phyloP scores from a whole-genome alignment of 2,797 vertebrate species.

The Manis javanica region DNA sequence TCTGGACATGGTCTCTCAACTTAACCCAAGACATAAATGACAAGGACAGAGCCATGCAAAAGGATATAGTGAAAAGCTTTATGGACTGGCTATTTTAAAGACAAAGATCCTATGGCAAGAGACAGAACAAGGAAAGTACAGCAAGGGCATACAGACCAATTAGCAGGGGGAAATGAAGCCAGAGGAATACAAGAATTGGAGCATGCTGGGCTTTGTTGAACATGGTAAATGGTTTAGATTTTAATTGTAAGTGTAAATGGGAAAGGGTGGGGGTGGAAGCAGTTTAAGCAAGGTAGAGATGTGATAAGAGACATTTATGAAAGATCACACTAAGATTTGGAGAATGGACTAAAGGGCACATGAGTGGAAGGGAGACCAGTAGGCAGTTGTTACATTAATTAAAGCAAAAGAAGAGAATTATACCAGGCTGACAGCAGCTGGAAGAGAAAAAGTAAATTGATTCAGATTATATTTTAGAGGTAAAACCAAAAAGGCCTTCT shows the following conservation, averaged over 20 bases:
- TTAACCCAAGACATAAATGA: conserved; percentile 2
- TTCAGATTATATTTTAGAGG: not conserved
- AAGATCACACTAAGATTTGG: not conserved
- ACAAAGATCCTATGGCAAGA: not conserved
- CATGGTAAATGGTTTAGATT: not conserved
- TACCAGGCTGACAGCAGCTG: not conserved
- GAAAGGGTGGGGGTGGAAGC: not conserved
- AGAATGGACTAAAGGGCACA: not conserved
- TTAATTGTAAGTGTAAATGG: not conserved
- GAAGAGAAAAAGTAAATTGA: not conserved
- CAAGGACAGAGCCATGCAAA: not conserved
- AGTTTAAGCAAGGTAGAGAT: not conserved
- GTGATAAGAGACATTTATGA: not conserved
- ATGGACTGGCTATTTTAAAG: not conserved
- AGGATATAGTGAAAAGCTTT: not conserved
- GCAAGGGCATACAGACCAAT: not conserved
- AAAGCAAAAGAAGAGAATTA: conserved; percentile 7
- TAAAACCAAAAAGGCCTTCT: conserved; percentile 25
- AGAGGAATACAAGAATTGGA: not conserved
- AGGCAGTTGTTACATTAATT: not conserved
- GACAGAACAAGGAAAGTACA: not conserved
- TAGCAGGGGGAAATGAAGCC: not conserved
- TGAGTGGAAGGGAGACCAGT: not conserved
- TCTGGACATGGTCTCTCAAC: not conserved
- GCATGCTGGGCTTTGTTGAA: not conserved